Evolutionary conservation across 92 coral and sea anemone species (phyloP), one percentile per base, ranked within the genome.

Genomic region (Siderastrea radians): DNA sequence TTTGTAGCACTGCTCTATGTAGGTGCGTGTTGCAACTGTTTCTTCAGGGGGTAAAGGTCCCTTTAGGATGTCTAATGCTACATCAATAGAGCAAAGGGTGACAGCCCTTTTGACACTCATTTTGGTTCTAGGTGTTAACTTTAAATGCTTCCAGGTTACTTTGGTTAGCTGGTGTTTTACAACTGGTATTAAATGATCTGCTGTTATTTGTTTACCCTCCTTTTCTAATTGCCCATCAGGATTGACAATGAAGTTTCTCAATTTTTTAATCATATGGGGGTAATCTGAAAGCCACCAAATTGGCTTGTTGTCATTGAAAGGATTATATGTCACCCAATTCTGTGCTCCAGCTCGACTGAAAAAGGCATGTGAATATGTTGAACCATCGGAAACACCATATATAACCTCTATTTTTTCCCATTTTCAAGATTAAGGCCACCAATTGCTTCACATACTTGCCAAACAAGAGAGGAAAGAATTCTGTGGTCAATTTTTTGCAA

Each of bases 331-430:
- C 69, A 90, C 90, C 90, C 93, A 90, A 59, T 86, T 86, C 48
- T 80, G 87, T 14, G 75, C 75, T n/a, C 81, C 76, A 11, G 89
- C 55, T 62, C 64, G 64, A 43, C 71, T 53, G 65, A 87, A 91
- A 72, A 92, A 92, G 3, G 92, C 95, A 74, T 80, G 90, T 0
- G 92, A 83, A 54, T 92, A 89, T 7, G 91, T 80, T 0, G 90
- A 81, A 1, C 91, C 94, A 86, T 90, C 94, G 3, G 59, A 86
- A 43, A 90, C 93, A 7, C 91, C 94, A 90, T 86, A 61, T 60
- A 61, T 61, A 12, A 61, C 66, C n/a, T 60, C 66, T 14, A 61
- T 61, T 16, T 61, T 61, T 61, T 14, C 6, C 66, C 66, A 61
- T 14, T 61, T 61, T 61, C 66, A 61, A 61, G 66, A 61, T 61